Evolutionary conservation across 1,140 invertebrate genomes (phyloP), one percentile per base, ranked within the genome.

Genomic region (Dermatophagoides farinae): DNA sequence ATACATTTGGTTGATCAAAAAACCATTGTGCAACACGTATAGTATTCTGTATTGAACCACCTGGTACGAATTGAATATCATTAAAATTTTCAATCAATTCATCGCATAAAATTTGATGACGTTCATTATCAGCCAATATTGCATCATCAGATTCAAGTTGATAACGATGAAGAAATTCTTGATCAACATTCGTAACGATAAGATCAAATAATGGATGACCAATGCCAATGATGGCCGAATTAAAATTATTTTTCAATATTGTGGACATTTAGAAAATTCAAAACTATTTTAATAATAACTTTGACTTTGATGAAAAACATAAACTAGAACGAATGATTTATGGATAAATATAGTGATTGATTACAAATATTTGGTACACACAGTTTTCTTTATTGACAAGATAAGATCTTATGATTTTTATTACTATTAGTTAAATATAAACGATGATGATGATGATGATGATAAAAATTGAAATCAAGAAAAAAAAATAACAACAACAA

Each of bases 151-250:
- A 75, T 68, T 92, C 83, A 67, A 98, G 43, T 40, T 50, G 25
- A 52, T 65, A 65, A 25, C 61, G 65, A 11, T 14, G 41, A 43
- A 76, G 76, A 67, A 76, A 83, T 9, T 79, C 74, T 58, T 79
- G 70, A 61, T 85, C 83, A 0, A 87, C 87, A 52, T 71, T 78
- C 0, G 31, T 4, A 4, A 86, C 86, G 18, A 86, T 88, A 64
- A 98, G 93, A 68, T 98, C 93, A 63, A 98, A 72, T 25, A 98
- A 74, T 6, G 95, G 93, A 75, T 97, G 97, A 57, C 95, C 90
- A 74, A 93, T 82, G 14, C 91, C 91, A 55, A 97, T 71, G 1
- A 97, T 61, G 46, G n/a, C n/a, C 46, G 46, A 47, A 20, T 47
- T 23, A 8, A 8, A 31, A 31, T 4, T 31, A 31, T 31, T 31